Evolutionary conservation across 1,140 invertebrate species (phyloP), one percentile per base, ranked within the genome.

Genomic region (Trachymyrmex septentrionalis): DNA sequence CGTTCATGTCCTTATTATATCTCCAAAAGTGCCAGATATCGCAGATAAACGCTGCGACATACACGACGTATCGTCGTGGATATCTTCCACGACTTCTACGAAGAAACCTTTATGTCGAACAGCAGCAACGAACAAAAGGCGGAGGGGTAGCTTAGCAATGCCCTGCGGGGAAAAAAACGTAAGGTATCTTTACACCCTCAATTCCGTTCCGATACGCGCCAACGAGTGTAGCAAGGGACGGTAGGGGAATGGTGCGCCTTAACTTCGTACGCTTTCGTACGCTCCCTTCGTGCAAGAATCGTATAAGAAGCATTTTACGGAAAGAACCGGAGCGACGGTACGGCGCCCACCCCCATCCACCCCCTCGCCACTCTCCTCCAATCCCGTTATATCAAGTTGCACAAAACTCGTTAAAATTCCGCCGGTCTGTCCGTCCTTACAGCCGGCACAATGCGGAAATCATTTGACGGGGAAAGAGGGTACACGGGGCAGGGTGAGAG

Each of bases 401-500:
- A 87, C 87, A 92, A 93, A 93, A 93, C 93, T 93, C 92, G 92
- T 93, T 93, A 93, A 93, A 93, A 93, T 93, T 93, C 93, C 88
- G 73, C 73, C 85, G 91, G 87, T 92, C 90, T 71, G 91, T 92
- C 91, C 88, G 87, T 93, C 90, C 90, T 91, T 92, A 90, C 87
- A 75, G 69, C 88, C 86, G 82, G 87, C 92, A 92, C 90, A 92
- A 92, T 92, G 92, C 91, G 88, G 90, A 92, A 90, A 92, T 92
- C 91, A 90, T 92, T 92, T 64, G 86, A 64, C 21, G 55, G 63
- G 71, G 44, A 77, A 50, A 69, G 81, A 69, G 55, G 24, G 34
- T 14, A 24, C 34, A 50, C n/a, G 12, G 16, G 16, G 50, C 30
- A 53, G 73, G n/a, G 34, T 0, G 59, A 44, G 19, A 9, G 3